Conservation (phyloP, 1,140 invertebrate genomes). For the Halyomorpha halys region DNA sequence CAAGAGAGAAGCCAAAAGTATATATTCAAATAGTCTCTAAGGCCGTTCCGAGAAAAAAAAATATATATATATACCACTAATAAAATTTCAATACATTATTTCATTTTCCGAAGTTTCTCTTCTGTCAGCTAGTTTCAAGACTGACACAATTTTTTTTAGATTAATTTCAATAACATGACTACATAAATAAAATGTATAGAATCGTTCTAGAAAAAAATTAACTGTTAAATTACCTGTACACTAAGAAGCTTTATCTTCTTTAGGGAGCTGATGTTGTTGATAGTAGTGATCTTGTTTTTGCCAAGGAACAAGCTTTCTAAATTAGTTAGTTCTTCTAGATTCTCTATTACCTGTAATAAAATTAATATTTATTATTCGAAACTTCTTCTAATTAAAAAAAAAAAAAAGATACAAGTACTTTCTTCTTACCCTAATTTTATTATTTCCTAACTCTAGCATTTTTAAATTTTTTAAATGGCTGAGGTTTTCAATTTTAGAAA, state of each 20-base stretch:
- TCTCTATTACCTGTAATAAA: constrained; percentile 20
- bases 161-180: too few species aligned
- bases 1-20: too few species aligned
- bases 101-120: too few species aligned
- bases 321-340: constrained; percentile 44
- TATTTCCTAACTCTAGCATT: constrained; percentile 88
- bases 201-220: constrained; percentile 21
- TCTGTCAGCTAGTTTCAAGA: too few species aligned
- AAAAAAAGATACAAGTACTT: background rate
- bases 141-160: too few species aligned
- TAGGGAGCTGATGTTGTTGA: constrained; percentile 75
- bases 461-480: constrained; percentile 66
- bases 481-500: constrained; percentile 85
- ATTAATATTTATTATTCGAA: background rate
- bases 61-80: too few species aligned
- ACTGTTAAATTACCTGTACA: constrained; percentile 49
- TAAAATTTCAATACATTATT: too few species aligned
- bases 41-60: too few species aligned
- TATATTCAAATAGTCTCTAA: too few species aligned
- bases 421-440: constrained; percentile 64
- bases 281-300: constrained; percentile 91
- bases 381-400: too few species aligned
- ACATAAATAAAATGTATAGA: too few species aligned
- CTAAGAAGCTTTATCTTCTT: constrained; percentile 71
- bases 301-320: constrained; percentile 76